These are phyloP conservation scores for Tachycineta bicolor DNA, from an alignment of 2,113 vertebrate genomes.

Conservation along the genomic window DNA sequence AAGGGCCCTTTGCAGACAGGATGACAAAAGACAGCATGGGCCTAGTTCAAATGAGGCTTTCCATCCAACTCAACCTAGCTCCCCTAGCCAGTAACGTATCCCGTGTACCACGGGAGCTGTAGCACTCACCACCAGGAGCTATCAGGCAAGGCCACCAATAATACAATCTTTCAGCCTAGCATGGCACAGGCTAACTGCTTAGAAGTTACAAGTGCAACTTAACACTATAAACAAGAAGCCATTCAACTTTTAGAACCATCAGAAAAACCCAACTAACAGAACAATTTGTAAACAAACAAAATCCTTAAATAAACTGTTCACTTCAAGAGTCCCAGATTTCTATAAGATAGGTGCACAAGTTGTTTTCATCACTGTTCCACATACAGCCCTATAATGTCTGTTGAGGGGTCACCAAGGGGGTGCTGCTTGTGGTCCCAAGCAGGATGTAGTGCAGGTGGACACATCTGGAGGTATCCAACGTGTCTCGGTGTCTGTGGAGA, in stretches of 20 bases:
- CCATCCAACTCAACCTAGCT: not conserved
- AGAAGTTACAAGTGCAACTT: not conserved
- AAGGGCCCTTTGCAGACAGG: not conserved
- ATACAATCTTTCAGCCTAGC: no score
- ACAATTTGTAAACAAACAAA: not conserved
- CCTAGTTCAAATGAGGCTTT: not conserved
- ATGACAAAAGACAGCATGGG: not conserved
- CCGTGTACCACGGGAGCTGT: not conserved
- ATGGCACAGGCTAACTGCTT: not conserved
- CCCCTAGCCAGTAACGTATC: not conserved
- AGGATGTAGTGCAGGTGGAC: not conserved
- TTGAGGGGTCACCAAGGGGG: not conserved
- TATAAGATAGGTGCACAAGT: not conserved
- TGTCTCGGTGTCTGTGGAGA: not conserved
- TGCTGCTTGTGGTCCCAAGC: not conserved
- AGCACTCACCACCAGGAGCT: not conserved
- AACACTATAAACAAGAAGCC: not conserved
- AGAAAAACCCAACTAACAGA: not conserved
- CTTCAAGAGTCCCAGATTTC: not conserved
- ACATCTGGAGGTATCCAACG: not conserved
- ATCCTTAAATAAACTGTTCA: not conserved
- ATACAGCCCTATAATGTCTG: not conserved
- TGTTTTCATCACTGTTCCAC: not conserved
- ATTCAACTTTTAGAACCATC: not conserved
- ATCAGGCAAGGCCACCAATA: not conserved